Base-by-base conservation (phyloP, 1,140 invertebrate genomes). In the Drosophila ficusphila region DNA sequence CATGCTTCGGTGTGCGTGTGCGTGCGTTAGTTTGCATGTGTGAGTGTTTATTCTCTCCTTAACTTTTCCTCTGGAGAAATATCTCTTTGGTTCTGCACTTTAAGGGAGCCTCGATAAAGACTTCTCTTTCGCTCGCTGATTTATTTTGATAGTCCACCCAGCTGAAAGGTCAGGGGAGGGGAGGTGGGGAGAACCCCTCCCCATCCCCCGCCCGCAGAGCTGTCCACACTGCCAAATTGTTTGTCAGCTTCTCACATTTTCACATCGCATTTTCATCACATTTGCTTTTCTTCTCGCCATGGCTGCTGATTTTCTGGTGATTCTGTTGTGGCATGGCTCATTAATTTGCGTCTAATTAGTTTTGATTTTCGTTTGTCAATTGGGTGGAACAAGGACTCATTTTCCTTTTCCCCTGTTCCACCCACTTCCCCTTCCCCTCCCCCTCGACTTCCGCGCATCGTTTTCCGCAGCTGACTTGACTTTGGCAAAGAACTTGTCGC, bases 401-500 rank as follows among this genome's bases (percentile, higher is more conserved):
- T 39, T 18, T 33, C 33, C 46, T 14, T 6, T 21, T 3, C 16
- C 33, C 23, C 8, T 8, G 3, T n/a, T n/a, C n/a, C n/a, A n/a
- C n/a, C n/a, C n/a, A n/a, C n/a, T n/a, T n/a, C n/a, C n/a, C n/a
- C n/a, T n/a, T n/a, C n/a, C n/a, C 33, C 14, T 0, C 14, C n/a
- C 60, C 16, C 19, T 11, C 52, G 1, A 67, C 47, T 44, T 67
- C 36, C 46, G 54, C 69, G 41, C 64, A 56, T 54, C 46, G 70
- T 19, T 73, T 46, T 42, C 16, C 47, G 54, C 49, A 61, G 76
- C 86, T 79, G 86, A 88, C 86, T 60, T 65, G 88, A 79, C 86
- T 90, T 90, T 90, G 86, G 81, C 86, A 73, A 73, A 90, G 86
- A 90, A 90, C 86, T 90, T 90, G 86, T 56, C 49, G 67, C 58